Percentiles rank a stretch among this genome's conserved stretches.
These are phyloP conservation scores for Amblyjoppa proteus DNA, from an alignment of 2,888 invertebrate genomes.

Conservation along the genomic window DNA sequence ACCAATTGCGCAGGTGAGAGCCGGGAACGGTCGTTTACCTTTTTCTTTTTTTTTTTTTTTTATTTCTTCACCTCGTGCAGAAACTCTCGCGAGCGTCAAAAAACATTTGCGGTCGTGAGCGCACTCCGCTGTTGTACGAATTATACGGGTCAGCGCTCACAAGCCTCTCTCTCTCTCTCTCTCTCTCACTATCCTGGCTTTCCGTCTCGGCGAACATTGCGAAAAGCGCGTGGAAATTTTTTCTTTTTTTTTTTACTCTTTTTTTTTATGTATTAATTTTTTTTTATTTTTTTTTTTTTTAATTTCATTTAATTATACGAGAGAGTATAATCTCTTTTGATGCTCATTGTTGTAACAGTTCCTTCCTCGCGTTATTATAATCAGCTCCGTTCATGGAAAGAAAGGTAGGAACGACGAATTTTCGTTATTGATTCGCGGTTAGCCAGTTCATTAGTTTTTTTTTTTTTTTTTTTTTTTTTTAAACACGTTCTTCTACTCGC, in stretches of 20 bases:
- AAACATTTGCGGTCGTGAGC: conserved; percentile 7
- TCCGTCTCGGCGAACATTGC: conserved; percentile 22
- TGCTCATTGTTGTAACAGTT: not conserved
- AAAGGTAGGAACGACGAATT: not conserved
- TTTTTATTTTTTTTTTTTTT: not conserved
- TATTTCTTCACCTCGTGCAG: not conserved
- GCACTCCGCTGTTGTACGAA: conserved; percentile 27
- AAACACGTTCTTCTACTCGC: not conserved
- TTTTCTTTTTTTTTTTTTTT: conserved; percentile 16
- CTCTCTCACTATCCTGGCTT: conserved; percentile 10
- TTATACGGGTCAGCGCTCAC: conserved; percentile 34
- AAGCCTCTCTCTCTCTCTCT: not conserved
- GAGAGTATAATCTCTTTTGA: not conserved
- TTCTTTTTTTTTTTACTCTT: no score
- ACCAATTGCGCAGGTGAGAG: conserved; percentile 31
- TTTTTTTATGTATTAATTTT: not conserved
- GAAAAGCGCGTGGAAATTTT: not conserved
- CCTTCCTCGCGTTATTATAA: not conserved
- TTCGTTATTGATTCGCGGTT: conserved; percentile 30
- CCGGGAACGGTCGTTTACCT: conserved; percentile 13
- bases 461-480: conserved; percentile 16
- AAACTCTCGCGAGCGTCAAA: not conserved
- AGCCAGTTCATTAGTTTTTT: not conserved
- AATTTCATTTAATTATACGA: not conserved
- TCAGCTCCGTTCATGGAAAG: not conserved